Base-by-base conservation (phyloP, 2,888 invertebrate genomes). In the Epirrhoe alternata region DNA sequence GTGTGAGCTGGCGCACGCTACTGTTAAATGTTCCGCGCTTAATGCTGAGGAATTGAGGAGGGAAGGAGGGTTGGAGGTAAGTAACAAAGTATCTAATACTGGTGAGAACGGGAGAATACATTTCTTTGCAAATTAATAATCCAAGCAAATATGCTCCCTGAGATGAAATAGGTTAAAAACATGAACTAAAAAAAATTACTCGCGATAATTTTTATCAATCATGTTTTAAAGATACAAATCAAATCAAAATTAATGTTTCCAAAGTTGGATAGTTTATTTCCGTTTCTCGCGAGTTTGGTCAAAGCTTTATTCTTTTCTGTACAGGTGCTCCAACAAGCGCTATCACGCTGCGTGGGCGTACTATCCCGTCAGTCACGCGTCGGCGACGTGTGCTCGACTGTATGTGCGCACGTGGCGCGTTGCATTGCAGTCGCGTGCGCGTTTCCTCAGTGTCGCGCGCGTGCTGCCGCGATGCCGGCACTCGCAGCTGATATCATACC, bases 1-100 rank as follows among this genome's bases (percentile, higher is more conserved):
- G 4, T 97, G 97, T 72, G 98, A 99, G 87, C 95, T 99, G 35
- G 98, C 98, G 58, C 99, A 98, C 90, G 98, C 99, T 81, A 99
- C 99, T 0, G 98, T 99, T 4, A 96, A 97, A 76, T 99, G 99
- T 89, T 99, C 99, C 0, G 97, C 99, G 10, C 92, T 99, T 50
- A 99, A 99, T 88, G 99, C 99, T 0, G 99, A 99, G 91, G 99
- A 99, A 87, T 92, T 99, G 72, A 94, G 99, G 61, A 92, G 99
- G 60, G 99, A 99, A 89, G 97, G 97, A 64, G 99, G 99, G 0
- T 94, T 99, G 68, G 97, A 97, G 92, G 96, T 96, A 75, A 73
- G 59, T 38, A 24, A 31, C 31, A 31, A 31, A 5, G 31, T n/a
- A n/a, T n/a, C n/a, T n/a, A n/a, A n/a, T n/a, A n/a, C n/a, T n/a